Evolutionary conservation across 2,113 vertebrate species (phyloP).

Genomic region (Pungitius pungitius): DNA sequence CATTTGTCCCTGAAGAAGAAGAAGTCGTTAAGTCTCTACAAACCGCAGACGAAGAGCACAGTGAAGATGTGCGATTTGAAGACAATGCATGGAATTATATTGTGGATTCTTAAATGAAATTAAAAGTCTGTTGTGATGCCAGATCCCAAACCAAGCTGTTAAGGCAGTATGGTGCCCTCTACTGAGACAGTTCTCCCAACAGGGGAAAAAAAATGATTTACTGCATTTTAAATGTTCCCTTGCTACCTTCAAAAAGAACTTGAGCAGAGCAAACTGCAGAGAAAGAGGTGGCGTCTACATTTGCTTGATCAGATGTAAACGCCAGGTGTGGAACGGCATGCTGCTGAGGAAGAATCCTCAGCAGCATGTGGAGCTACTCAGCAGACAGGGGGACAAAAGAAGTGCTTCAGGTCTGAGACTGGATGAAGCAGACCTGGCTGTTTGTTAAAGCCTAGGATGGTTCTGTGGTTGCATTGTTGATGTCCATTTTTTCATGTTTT

Average conservation of each 20-base stretch:
- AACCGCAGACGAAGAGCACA: not conserved
- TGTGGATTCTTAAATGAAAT: not conserved
- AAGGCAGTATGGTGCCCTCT: constrained; percentile 5
- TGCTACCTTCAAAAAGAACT: not conserved
- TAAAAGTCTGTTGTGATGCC: not conserved
- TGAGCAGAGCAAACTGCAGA: not conserved
- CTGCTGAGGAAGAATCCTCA: constrained; percentile 23
- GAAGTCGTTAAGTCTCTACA: not conserved
- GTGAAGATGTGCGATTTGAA: not conserved
- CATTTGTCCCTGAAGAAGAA: constrained; percentile 75
- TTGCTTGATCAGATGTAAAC: not conserved
- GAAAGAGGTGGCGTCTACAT: not conserved
- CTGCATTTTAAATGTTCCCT: not conserved
- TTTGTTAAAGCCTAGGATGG: constrained; percentile 3
- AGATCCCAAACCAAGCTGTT: not conserved
- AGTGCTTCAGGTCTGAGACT: constrained; percentile 5
- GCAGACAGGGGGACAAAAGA: constrained; percentile 42
- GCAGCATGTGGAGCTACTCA: constrained; percentile 26
- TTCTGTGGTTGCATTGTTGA: not conserved
- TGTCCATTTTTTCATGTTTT: not conserved
- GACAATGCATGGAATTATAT: not conserved
- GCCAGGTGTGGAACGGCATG: not conserved
- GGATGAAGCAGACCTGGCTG: constrained; percentile 3
- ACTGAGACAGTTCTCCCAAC: not conserved
- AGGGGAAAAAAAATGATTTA: not conserved